These are phyloP conservation scores for Tetragonula carbonaria DNA, from an alignment of 2,888 invertebrate species.

Conservation along the genomic window DNA sequence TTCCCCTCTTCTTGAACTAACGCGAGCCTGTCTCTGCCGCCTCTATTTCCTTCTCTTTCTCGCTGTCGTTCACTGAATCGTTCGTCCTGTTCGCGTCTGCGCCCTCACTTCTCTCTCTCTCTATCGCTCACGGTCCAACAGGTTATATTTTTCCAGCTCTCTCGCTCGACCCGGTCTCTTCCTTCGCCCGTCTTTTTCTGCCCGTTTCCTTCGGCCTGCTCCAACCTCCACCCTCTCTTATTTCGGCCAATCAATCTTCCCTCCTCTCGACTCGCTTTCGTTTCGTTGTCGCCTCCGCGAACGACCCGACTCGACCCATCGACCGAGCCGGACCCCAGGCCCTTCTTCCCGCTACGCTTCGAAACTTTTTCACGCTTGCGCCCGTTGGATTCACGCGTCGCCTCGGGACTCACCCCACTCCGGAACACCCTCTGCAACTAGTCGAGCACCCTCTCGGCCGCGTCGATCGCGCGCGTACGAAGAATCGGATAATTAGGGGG, in stretches of 20 bases:
- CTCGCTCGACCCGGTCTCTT: slow-evolving; percentile 43
- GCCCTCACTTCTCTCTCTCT: slow-evolving; percentile 68
- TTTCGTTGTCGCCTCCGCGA: slow-evolving; percentile 33
- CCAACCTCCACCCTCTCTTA: slow-evolving; percentile 34
- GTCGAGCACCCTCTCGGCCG: slow-evolving; percentile 13
- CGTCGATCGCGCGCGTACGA: slow-evolving; percentile 27
- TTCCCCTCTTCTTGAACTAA: slow-evolving; percentile 51
- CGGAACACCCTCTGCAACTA: not conserved
- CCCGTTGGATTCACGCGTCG: slow-evolving; percentile 55
- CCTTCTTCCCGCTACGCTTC: slow-evolving; percentile 62
- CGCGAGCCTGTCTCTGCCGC: slow-evolving; percentile 56
- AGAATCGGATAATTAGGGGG: slow-evolving; percentile 31
- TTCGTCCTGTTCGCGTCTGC: slow-evolving; percentile 62
- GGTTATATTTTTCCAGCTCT: slow-evolving; percentile 81
- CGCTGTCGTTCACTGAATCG: slow-evolving; percentile 56
- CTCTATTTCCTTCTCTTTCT: slow-evolving; percentile 55
- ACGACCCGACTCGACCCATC: slow-evolving; percentile 12
- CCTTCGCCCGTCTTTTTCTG: slow-evolving; percentile 37
- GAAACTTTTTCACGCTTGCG: slow-evolving; percentile 68
- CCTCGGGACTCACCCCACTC: not conserved
- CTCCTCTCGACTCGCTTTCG: slow-evolving; percentile 62
- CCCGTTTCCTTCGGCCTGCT: slow-evolving; percentile 27
- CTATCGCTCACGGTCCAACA: slow-evolving; percentile 81
- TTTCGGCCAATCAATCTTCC: slow-evolving; percentile 68
- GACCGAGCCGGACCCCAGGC: not conserved